Percentiles rank a stretch among this genome's conserved stretches.
These are phyloP conservation scores for Slavum lentiscoides DNA, from an alignment of 2,888 invertebrate species.

Conservation along the genomic window DNA sequence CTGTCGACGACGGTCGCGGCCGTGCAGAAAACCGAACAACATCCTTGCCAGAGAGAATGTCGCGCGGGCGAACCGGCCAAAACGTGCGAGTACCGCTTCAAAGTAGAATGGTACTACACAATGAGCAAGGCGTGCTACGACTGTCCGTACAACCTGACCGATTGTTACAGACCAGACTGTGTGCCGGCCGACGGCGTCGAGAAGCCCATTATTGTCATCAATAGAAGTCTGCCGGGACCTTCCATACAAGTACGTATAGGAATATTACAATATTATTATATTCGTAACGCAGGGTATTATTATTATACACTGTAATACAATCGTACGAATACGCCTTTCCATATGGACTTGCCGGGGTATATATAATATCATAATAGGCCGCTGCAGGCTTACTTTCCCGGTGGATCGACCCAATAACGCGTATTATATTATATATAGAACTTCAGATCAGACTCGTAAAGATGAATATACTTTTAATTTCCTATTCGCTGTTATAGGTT, in stretches of 20 bases:
- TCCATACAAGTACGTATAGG: constrained; percentile 69
- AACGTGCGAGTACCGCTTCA: constrained; percentile 74
- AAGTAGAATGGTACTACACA: constrained; percentile 81
- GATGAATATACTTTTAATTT: too few species aligned
- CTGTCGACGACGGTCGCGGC: not conserved
- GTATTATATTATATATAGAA: too few species aligned
- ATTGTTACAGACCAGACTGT: constrained; percentile 80
- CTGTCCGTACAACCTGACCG: constrained; percentile 75
- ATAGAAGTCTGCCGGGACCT: constrained; percentile 87
- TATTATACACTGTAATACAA: too few species aligned
- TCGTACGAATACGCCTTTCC: not conserved
- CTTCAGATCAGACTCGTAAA: too few species aligned
- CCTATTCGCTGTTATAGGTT: too few species aligned
- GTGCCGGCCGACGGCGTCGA: constrained; percentile 80
- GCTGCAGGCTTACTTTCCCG: too few species aligned
- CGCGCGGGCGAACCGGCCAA: constrained; percentile 64
- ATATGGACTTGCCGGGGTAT: too few species aligned
- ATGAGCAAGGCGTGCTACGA: constrained; percentile 86
- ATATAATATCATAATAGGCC: too few species aligned
- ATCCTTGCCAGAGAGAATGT: constrained; percentile 73
- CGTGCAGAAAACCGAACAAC: constrained; percentile 55
- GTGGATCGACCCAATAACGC: too few species aligned
- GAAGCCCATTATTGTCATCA: constrained; percentile 76
- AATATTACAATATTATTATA: too few species aligned
- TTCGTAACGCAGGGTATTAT: too few species aligned